phyloP scores from a whole-genome alignment of 2,113 vertebrate genomes.

The Limnothrissa miodon region DNA sequence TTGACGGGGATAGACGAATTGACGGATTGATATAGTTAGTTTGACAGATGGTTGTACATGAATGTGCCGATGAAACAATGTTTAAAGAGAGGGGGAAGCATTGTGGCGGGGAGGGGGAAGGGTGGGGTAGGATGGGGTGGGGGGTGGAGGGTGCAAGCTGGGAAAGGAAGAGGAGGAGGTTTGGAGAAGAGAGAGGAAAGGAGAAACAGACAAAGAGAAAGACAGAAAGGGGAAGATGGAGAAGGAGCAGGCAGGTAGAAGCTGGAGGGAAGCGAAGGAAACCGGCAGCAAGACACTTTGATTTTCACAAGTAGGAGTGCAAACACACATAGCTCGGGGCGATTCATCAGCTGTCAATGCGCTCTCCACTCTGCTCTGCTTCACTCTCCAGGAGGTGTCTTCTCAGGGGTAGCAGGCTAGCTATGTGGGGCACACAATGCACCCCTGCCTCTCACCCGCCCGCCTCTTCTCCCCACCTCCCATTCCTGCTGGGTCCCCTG shows the following conservation, averaged over 20 bases:
- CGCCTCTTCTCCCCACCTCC: not conserved
- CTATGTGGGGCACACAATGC: conserved; percentile 42
- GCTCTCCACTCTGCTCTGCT: not conserved
- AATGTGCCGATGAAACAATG: conserved; percentile 47
- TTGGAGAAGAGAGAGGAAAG: not conserved
- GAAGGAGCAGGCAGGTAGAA: conserved; percentile 32
- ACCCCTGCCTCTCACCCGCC: not conserved
- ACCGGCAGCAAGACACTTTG: conserved; percentile 41
- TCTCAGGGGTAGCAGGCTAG: conserved; percentile 34
- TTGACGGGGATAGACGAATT: conserved; percentile 45
- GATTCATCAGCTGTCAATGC: conserved; percentile 59
- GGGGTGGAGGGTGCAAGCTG: conserved; percentile 12
- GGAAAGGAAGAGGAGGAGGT: conserved; percentile 12
- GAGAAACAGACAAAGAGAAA: conserved; percentile 32
- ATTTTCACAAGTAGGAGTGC: conserved; percentile 45
- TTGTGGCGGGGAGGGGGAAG: conserved; percentile 10
- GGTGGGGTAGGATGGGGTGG: conserved; percentile 10
- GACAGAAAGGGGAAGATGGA: conserved; percentile 7
- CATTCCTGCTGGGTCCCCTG: not conserved
- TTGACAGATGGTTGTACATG: conserved; percentile 54
- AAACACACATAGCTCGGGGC: conserved; percentile 57
- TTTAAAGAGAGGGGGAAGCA: conserved; percentile 43
- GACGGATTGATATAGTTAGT: conserved; percentile 52
- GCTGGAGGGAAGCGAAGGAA: conserved; percentile 24
- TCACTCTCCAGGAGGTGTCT: conserved; percentile 34